Conservation (phyloP, 1,140 invertebrate species). For the Cydia strobilella region DNA sequence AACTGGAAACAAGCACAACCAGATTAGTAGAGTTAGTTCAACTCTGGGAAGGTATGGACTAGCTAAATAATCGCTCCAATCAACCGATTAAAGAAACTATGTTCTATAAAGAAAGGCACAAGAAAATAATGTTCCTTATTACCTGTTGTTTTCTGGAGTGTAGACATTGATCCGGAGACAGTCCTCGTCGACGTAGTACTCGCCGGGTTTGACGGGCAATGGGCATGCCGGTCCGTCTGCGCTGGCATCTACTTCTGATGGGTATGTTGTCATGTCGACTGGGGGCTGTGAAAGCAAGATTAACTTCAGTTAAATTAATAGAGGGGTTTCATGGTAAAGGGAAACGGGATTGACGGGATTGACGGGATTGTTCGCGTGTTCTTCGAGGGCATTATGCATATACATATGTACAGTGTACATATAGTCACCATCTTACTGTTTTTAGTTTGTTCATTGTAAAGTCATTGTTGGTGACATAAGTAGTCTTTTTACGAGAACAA, state of each 20-base stretch:
- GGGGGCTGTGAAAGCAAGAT: slow-evolving; percentile 24
- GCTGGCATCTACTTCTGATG: slow-evolving; percentile 38
- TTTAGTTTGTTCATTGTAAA: too few relatives aligned
- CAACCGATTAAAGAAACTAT: too few relatives aligned
- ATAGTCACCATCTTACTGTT: too few relatives aligned
- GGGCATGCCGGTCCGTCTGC: slow-evolving; percentile 45
- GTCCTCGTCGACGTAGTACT: slow-evolving; percentile 79
- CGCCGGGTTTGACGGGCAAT: slow-evolving; percentile 43
- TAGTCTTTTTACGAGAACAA: not conserved
- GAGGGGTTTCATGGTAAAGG: not conserved
- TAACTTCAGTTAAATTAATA: not conserved
- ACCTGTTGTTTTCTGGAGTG: slow-evolving; percentile 62
- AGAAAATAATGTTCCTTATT: not conserved
- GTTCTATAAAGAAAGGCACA: too few relatives aligned
- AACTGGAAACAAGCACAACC: not conserved
- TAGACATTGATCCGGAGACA: slow-evolving; percentile 84
- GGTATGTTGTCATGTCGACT: slow-evolving; percentile 11
- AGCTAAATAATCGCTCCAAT: too few relatives aligned
- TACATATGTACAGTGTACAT: too few relatives aligned
- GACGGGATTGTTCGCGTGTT: too few relatives aligned
- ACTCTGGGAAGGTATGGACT: not conserved
- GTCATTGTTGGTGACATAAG: too few relatives aligned
- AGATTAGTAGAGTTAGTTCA: not conserved
- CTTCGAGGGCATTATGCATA: too few relatives aligned
- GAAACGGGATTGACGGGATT: too few relatives aligned